Evolutionary conservation across 2,113 vertebrate species (phyloP), one percentile per base, ranked within the genome.

Genomic region (Plestiodon gilberti): DNA sequence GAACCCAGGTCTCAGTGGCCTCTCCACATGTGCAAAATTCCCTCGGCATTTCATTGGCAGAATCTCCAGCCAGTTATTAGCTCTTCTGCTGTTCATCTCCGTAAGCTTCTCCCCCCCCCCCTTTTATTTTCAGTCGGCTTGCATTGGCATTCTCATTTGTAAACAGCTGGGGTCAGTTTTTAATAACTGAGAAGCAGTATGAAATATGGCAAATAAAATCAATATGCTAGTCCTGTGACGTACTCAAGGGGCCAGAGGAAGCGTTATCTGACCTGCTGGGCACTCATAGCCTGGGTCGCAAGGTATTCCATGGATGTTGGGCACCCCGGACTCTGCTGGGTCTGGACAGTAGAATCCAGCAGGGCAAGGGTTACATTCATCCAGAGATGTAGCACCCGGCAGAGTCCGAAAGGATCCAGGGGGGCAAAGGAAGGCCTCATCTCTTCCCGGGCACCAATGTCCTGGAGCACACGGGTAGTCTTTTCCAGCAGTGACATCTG

Each of bases 261-360:
- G 0, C 4, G 1, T 6, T 1, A 0, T 0, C 62, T 93, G 85
- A 98, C 98, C 98, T 90, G 85, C 88, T 25, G 98, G 97, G 89
- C 99, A 99, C 62, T 99, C 96, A 6, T 96, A 98, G n/a, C 97
- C 97, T 13, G 97, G 93, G 85, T 94, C 91, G 86, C 98, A 99
- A 22, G 97, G 96, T 4, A 96, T 90, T 7, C 97, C 97, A 48
- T 96, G 95, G 64, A 96, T 93, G 62, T 98, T 98, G 35, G 98
- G 96, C 0, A 67, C 92, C 62, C 96, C 96, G 5, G 96, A 96
- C 74, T 90, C 83, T 1, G 88, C 90, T 30, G 97, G 95, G 25
- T 98, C 96, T 0, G 98, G 98, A 91, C 99, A 99, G 88, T 96
- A 95, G 84, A 96, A 96, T 14, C 98, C 98, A 40, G 96, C 93